phyloP scores from a whole-genome alignment of 2,888 invertebrate genomes.

The Lithophane ornitopus region DNA sequence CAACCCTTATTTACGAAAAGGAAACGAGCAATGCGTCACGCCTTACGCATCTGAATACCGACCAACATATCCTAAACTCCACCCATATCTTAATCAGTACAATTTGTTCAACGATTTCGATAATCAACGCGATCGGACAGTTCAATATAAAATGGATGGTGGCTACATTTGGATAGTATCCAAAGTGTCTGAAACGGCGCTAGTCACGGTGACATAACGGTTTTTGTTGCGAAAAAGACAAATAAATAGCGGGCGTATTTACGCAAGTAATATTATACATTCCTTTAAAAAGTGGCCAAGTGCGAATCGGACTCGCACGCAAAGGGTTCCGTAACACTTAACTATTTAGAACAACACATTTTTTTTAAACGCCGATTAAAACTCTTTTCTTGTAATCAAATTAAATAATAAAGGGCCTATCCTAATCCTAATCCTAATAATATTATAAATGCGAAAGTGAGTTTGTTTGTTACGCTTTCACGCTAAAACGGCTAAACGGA shows the following conservation, averaged over 20 bases:
- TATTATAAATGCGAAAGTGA: no score
- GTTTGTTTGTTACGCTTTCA: no score
- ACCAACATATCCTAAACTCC: constrained; percentile 70
- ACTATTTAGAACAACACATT: neutral
- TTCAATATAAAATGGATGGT: constrained; percentile 67
- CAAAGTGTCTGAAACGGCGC: constrained; percentile 82
- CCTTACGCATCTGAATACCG: constrained; percentile 65
- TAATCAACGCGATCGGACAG: constrained; percentile 68
- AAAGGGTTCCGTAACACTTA: neutral
- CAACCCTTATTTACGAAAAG: constrained; percentile 77
- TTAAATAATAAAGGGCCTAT: no score
- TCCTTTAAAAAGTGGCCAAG: constrained; percentile 23
- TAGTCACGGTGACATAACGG: constrained; percentile 81
- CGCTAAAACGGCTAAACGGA: no score
- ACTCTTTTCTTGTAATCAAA: neutral
- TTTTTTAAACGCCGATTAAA: neutral
- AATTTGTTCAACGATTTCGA: constrained; percentile 34
- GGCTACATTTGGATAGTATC: constrained; percentile 81
- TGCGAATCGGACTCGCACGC: neutral
- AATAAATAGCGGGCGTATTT: constrained; percentile 50
- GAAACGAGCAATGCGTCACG: constrained; percentile 79
- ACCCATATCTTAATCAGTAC: constrained; percentile 60
- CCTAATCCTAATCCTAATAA: no score
- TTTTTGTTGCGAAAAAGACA: constrained; percentile 72
- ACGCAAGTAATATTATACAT: constrained; percentile 44